Evolutionary conservation across 2,888 invertebrate genomes (phyloP).

Genomic region (Epinotia ramella): DNA sequence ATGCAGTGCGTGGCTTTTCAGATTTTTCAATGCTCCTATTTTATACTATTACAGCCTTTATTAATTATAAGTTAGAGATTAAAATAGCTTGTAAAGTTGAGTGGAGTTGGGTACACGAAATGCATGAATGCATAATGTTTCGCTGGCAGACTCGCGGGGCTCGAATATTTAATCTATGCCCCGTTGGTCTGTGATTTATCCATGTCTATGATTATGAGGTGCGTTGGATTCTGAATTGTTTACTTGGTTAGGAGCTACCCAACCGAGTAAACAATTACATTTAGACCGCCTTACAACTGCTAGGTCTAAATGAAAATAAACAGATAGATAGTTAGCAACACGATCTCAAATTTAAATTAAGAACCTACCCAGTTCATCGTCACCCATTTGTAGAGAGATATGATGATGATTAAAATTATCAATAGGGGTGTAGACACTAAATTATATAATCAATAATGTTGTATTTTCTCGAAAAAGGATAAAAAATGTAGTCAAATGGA

Average conservation of each 20-base stretch:
- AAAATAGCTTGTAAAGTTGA: constrained; percentile 18
- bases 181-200: constrained; percentile 47
- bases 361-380: no score
- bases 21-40: not conserved
- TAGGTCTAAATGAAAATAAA: no score
- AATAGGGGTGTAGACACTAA: no score
- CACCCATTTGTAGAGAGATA: no score
- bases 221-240: constrained; percentile 8
- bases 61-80: not conserved
- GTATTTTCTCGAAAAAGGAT: no score
- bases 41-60: not conserved
- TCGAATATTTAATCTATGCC: constrained; percentile 52
- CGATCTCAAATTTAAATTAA: no score
- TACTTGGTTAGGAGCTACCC: not conserved
- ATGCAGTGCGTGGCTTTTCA: constrained; percentile 23
- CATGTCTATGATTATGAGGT: constrained; percentile 22
- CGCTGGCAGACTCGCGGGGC: constrained; percentile 44
- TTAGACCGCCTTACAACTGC: no score
- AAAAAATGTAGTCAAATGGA: no score
- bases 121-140: constrained; percentile 54
- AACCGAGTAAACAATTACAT: no score
- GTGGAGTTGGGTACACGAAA: constrained; percentile 42
- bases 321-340: no score
- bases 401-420: no score
- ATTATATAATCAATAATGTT: no score